Conservation (phyloP, 2,888 invertebrate species). For the Julus scanicus region DNA sequence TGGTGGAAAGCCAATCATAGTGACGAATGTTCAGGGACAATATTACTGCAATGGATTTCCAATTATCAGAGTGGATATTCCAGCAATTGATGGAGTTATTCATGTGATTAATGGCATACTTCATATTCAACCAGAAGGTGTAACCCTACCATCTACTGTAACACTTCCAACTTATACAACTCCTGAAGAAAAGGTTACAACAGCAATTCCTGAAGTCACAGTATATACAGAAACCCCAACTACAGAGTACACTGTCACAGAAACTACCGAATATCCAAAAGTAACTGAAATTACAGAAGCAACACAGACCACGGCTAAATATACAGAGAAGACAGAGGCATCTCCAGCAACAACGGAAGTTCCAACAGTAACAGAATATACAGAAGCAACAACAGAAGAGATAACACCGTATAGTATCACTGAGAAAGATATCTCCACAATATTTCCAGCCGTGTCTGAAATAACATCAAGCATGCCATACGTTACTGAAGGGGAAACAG, state of each 20-base stretch:
- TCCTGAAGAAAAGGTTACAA: not conserved
- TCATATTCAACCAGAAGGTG: not conserved
- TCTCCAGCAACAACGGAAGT: not conserved
- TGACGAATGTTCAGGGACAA: conserved; percentile 24
- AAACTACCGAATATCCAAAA: not conserved
- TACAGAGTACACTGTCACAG: not conserved
- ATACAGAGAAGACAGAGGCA: not conserved
- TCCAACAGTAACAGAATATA: conserved; percentile 11
- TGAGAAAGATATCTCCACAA: not conserved
- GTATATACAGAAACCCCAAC: not conserved
- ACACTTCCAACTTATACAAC: not conserved
- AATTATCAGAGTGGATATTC: conserved; percentile 52
- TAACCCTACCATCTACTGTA: conserved; percentile 21
- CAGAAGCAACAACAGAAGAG: not conserved
- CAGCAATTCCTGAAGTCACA: conserved; percentile 14
- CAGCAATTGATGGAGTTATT: conserved; percentile 53
- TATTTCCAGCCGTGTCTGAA: not conserved
- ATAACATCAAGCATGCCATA: not conserved
- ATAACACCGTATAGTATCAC: not conserved
- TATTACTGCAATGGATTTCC: conserved; percentile 54
- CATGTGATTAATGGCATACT: conserved; percentile 51
- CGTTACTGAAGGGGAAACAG: no score
- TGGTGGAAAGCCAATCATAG: conserved; percentile 50
- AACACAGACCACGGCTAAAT: not conserved
- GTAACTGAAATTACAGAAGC: not conserved